Conservation (phyloP, 2,113 vertebrate species). For the Noctilio leporinus region DNA sequence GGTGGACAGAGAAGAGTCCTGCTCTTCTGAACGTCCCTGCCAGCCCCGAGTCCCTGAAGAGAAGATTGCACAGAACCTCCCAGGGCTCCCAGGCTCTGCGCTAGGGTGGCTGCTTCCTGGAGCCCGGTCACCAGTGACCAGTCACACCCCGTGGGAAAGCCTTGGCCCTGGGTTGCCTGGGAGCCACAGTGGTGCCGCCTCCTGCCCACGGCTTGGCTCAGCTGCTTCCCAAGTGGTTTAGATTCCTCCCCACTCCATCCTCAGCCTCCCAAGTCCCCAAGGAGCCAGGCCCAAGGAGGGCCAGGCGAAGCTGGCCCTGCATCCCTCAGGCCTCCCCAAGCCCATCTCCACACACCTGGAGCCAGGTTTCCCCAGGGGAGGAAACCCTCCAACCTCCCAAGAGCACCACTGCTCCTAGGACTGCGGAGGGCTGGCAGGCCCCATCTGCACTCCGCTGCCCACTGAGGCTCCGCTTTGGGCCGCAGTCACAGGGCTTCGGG, state of each 20-base stretch:
- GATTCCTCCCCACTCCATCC: conserved; percentile 37
- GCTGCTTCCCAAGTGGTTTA: conserved; percentile 69
- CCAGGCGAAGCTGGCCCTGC: conserved; percentile 21
- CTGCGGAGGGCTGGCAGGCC: not conserved
- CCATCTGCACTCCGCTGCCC: not conserved
- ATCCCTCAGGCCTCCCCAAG: not conserved
- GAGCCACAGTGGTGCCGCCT: conserved; percentile 65
- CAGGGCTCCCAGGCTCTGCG: not conserved
- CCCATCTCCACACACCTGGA: not conserved
- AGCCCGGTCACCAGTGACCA: conserved; percentile 10
- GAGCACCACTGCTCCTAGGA: not conserved
- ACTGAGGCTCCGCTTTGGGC: not conserved
- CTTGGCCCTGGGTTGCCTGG: conserved; percentile 42
- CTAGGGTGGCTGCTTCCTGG: not conserved
- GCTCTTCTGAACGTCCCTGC: not conserved
- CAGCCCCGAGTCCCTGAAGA: not conserved
- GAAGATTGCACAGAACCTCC: not conserved
- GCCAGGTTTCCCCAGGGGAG: not conserved
- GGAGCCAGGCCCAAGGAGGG: conserved; percentile 30
- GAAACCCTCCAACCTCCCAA: not conserved
- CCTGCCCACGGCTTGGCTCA: conserved; percentile 70
- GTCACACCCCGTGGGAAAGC: conserved; percentile 65
- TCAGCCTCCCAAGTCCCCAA: conserved; percentile 24
- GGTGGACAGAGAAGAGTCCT: not conserved
- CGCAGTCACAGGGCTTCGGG: conserved; percentile 51